Evolutionary conservation across 1,140 invertebrate genomes (phyloP), one percentile per base, ranked within the genome.

Genomic region (Adelges cooleyi): DNA sequence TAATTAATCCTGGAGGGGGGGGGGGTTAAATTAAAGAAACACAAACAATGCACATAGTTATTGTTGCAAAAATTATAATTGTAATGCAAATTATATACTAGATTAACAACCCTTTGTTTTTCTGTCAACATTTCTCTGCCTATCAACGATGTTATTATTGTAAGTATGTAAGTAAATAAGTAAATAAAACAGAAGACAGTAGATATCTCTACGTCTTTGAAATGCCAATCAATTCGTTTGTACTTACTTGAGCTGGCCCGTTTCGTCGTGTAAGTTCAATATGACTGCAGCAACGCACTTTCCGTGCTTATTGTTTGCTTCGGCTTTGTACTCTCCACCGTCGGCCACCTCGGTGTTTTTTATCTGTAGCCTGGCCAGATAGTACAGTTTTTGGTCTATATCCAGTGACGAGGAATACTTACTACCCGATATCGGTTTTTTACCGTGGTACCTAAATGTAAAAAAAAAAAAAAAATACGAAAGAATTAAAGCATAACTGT

Each of bases 241-340:
- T 23, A 74, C 85, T 82, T 85, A 90, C 88, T 90, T 91, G 69
- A 85, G 84, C 80, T 87, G 91, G 13, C 68, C 69, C 71, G 85
- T 84, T 72, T 87, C 88, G 0, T 67, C 66, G 3, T 53, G 44
- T 78, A 92, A 89, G 79, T 95, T 97, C 17, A 98, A 80, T 79
- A 95, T 96, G 73, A 98, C 95, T 68, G 90, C 94, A 46, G 95
- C 91, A 42, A 87, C 84, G 54, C 90, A 91, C 77, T 92, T 88
- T 67, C 95, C 95, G 70, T 89, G 84, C 73, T 85, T 87, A 77
- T 97, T 98, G 78, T 84, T 90, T 48, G 93, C 94, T 17, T 90
- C 80, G 65, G 91, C 92, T 74, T 86, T 89, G 77, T 98, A 98
- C 74, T 95, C 90, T 67, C 95, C 95, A 70, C 86, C 86, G 76